A percentile compares a stretch with the other conserved stretches of the same genome.
phyloP scores from a whole-genome alignment of 2,888 invertebrate genomes.

The Chrysodeixis includens region DNA sequence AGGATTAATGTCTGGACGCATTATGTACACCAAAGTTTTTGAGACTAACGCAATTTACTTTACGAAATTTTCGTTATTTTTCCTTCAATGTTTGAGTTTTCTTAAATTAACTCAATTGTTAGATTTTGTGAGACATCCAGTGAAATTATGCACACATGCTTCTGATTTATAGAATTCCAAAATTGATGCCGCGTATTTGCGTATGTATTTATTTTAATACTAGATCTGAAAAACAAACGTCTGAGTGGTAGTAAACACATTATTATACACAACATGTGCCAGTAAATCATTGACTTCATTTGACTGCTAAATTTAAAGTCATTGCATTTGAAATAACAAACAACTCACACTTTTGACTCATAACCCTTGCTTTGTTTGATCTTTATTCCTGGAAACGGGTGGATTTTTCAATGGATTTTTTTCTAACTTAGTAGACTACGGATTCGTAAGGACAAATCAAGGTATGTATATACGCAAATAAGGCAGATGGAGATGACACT shows the following conservation, averaged over 20 bases:
- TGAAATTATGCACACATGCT: too few relatives aligned
- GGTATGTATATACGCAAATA: too few relatives aligned
- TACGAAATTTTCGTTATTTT: too few relatives aligned
- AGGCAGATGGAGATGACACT: too few relatives aligned
- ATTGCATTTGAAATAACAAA: slow-evolving; percentile 8
- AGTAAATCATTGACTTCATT: slow-evolving; percentile 10
- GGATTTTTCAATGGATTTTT: background rate
- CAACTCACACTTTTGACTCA: slow-evolving; percentile 24
- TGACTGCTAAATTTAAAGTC: slow-evolving; percentile 17
- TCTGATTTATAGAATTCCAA: background rate
- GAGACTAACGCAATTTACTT: too few relatives aligned
- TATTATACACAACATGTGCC: background rate
- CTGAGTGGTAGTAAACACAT: background rate
- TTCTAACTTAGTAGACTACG: too few relatives aligned
- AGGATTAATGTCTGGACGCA: too few relatives aligned
- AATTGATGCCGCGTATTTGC: background rate
- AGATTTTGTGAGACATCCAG: too few relatives aligned
- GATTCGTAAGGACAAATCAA: background rate
- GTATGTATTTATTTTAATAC: background rate
- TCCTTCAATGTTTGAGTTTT: too few relatives aligned
- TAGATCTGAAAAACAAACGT: background rate
- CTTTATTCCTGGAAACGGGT: background rate
- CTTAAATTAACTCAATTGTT: too few relatives aligned
- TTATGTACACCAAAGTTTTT: too few relatives aligned
- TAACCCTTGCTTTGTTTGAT: slow-evolving; percentile 1